Conservation (phyloP, 2,888 invertebrate genomes). For the Epinotia nisella region DNA sequence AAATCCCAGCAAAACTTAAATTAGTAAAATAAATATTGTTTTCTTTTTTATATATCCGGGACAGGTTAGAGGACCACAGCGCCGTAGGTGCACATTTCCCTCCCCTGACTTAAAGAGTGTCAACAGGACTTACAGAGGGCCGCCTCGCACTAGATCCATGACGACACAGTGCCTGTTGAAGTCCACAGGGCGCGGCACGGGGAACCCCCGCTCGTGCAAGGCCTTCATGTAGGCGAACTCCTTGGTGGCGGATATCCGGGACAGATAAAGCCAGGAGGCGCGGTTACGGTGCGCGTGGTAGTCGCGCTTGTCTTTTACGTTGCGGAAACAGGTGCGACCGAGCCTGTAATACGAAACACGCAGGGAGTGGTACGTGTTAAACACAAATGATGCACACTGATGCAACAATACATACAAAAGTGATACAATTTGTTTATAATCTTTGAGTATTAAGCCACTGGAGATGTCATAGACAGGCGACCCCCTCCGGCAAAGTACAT, state of each 20-base stretch:
- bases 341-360: constrained; percentile 82
- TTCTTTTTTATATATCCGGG: too few species aligned
- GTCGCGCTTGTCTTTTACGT: constrained; percentile 97
- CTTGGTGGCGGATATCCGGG: constrained; percentile 97
- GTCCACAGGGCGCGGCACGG: constrained; percentile 97
- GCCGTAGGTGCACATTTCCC: background rate
- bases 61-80: too few species aligned
- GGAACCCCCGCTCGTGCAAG: constrained; percentile 94
- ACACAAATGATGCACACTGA: too few species aligned
- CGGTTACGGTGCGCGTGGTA: constrained; percentile 96
- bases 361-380: too few species aligned
- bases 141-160: constrained; percentile 96
- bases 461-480: too few species aligned
- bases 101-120: background rate
- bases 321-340: constrained; percentile 98
- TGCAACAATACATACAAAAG: too few species aligned
- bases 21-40: too few species aligned
- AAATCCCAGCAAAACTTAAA: too few species aligned
- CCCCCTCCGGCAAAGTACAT: too few species aligned
- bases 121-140: constrained; percentile 92
- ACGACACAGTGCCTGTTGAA: constrained; percentile 98
- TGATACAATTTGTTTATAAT: too few species aligned
- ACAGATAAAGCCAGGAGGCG: constrained; percentile 98
- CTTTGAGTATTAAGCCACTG: too few species aligned
- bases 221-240: constrained; percentile 99